These are phyloP conservation scores for Saccopteryx bilineata DNA, from an alignment of 2,113 vertebrate genomes.

Conservation along the genomic window DNA sequence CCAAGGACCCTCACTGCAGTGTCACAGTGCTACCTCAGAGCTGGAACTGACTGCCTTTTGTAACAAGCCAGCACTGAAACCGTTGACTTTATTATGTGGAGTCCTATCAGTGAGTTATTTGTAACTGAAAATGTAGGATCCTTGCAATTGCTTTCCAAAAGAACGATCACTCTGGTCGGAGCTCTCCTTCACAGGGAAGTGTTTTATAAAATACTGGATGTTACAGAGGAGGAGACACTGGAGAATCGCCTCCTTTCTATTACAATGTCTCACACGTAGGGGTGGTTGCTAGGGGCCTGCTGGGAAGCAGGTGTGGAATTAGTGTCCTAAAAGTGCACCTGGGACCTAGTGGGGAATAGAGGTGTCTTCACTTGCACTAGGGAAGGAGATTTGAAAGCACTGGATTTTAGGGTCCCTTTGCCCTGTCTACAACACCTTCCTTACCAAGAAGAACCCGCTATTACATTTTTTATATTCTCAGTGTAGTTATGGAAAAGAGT, in stretches of 20 bases:
- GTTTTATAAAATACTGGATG: not conserved
- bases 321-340: not conserved
- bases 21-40: not conserved
- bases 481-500: not conserved
- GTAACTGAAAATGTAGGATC: not conserved
- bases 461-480: conserved; percentile 33
- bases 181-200: not conserved
- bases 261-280: not conserved
- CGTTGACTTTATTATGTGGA: not conserved
- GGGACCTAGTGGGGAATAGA: not conserved
- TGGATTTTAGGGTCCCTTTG: not conserved
- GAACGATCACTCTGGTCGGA: not conserved
- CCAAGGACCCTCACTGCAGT: not conserved
- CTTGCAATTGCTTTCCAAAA: not conserved
- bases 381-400: not conserved
- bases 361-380: not conserved
- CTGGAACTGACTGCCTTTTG: not conserved
- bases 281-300: not conserved
- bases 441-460: not conserved
- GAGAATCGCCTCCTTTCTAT: not conserved
- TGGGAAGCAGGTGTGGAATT: conserved; percentile 15
- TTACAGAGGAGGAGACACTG: not conserved
- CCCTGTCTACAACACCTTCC: not conserved
- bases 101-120: not conserved
- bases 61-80: not conserved